Evolutionary conservation across 2,113 vertebrate species (phyloP).

Genomic region (Hippopotamus amphibius): DNA sequence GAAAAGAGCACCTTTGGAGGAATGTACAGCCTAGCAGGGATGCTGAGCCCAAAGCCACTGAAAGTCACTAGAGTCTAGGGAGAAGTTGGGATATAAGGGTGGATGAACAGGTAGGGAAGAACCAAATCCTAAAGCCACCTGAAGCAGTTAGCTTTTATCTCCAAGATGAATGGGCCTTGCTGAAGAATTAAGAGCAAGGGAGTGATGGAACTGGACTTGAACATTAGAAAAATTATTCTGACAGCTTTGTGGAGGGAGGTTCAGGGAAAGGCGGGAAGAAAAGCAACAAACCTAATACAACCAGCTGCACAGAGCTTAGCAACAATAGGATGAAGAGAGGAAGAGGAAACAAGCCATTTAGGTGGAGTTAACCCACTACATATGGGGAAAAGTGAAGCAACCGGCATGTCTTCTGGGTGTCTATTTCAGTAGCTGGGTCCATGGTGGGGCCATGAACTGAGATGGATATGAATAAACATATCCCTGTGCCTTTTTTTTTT

Average conservation of each 20-base stretch:
- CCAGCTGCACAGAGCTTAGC: fast-evolving
- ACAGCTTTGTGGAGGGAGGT: neutral
- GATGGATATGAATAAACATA: neutral
- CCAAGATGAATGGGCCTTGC: neutral
- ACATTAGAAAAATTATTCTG: neutral
- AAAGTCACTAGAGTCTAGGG: neutral
- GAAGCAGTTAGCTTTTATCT: neutral
- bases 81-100: too few species aligned
- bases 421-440: neutral
- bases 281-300: neutral
- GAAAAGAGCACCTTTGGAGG: neutral
- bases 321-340: neutral
- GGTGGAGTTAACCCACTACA: neutral
- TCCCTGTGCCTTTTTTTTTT: neutral
- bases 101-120: neutral
- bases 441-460: neutral
- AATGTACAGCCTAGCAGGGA: neutral
- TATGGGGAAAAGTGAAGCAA: neutral
- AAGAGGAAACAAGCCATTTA: neutral
- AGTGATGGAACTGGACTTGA: neutral
- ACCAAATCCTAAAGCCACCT: neutral
- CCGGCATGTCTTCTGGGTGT: neutral
- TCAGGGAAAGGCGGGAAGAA: neutral
- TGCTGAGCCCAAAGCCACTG: neutral
- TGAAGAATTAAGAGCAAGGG: neutral